Percentiles rank a stretch among this genome's conserved stretches.
Evolutionary conservation across 2,113 vertebrate species (phyloP).

Genomic region (Bufo bufo): DNA sequence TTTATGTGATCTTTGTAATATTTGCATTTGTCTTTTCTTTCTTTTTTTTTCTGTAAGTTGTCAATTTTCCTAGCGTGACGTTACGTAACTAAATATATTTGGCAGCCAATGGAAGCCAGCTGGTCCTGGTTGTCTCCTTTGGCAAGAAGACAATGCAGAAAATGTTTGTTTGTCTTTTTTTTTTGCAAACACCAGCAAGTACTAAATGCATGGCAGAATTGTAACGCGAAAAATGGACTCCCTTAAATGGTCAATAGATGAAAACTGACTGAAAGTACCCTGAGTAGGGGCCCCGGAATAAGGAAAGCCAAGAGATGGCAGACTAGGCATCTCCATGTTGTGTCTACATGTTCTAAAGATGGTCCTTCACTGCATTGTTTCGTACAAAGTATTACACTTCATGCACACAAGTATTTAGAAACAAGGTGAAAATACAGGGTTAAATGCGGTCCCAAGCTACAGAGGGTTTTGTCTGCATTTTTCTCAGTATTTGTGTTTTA

Average conservation of each 20-base stretch:
- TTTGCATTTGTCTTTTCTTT: background rate
- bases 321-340: background rate
- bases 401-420: background rate
- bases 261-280: background rate
- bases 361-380: background rate
- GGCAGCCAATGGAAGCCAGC: conserved; percentile 26
- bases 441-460: no score
- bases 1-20: background rate
- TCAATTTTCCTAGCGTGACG: conserved; percentile 24
- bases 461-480: no score
- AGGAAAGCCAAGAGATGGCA: background rate
- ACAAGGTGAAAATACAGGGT: background rate
- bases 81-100: conserved; percentile 25
- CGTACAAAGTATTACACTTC: background rate
- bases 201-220: background rate
- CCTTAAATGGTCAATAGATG: background rate
- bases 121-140: conserved; percentile 10
- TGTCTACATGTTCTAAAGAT: background rate
- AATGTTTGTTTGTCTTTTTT: background rate
- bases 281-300: no score
- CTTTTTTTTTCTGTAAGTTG: conserved; percentile 1
- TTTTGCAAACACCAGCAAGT: background rate
- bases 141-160: background rate
- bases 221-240: background rate
- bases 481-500: no score